Percentiles rank a stretch among this genome's conserved stretches.
Evolutionary conservation across 2,113 vertebrate species (phyloP).

Genomic region (Copsychus sechellarum): DNA sequence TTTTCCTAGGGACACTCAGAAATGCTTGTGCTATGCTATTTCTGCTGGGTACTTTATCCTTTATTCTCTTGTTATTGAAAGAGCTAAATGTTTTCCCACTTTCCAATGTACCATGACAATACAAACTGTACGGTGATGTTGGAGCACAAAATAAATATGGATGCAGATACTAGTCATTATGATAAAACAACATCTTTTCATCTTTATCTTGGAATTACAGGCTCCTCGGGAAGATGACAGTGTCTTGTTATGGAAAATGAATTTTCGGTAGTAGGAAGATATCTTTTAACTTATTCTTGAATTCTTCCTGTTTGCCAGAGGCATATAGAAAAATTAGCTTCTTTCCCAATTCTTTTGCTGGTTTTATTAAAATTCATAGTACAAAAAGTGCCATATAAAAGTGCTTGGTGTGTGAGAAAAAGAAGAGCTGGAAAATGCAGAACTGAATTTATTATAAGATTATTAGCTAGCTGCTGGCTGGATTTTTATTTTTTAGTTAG

Average conservation of each 20-base stretch:
- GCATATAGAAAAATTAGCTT: conserved; percentile 67
- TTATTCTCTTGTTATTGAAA: conserved; percentile 61
- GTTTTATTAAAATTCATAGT: conserved; percentile 63
- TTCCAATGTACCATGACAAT: conserved; percentile 64
- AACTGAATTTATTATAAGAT: conserved; percentile 37
- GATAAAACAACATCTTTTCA: conserved; percentile 74
- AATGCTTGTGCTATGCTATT: conserved; percentile 50
- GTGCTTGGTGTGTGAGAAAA: conserved; percentile 37
- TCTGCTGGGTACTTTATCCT: conserved; percentile 40
- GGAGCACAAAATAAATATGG: conserved; percentile 70
- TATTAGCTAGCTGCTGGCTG: conserved; percentile 47
- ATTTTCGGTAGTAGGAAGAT: conserved; percentile 61
- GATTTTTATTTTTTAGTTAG: background rate
- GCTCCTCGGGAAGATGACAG: conserved; percentile 65
- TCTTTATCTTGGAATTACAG: conserved; percentile 76
- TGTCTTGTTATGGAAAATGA: conserved; percentile 71
- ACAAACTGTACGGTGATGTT: conserved; percentile 50
- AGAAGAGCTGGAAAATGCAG: conserved; percentile 25
- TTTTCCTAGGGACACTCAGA: conserved; percentile 43
- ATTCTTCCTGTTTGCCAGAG: conserved; percentile 71
- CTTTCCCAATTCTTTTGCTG: conserved; percentile 60
- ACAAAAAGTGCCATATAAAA: conserved; percentile 40
- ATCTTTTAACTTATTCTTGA: conserved; percentile 66
- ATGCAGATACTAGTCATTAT: conserved; percentile 65
- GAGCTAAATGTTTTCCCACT: conserved; percentile 62